Evolutionary conservation across 2,797 vertebrate genomes (phyloP), one percentile per base, ranked within the genome.

Genomic region (Darevskia nairensis): DNA sequence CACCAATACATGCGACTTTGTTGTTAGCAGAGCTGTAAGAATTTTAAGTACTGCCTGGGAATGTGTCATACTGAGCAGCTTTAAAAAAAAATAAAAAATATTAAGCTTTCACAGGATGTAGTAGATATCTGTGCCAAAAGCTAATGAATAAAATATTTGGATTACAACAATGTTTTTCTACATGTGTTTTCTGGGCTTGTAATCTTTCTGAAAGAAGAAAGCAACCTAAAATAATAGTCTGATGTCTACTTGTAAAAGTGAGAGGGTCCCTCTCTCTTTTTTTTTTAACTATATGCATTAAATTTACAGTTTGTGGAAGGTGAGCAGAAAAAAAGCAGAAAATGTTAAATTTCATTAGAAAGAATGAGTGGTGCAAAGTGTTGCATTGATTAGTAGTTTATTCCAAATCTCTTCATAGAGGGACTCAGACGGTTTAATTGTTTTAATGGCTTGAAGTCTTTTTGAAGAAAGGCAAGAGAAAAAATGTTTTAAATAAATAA

Each of bases 121-220:
- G 80, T 61, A 29, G 87, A 89, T 88, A 88, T 87, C 94, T 92
- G 91, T 91, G 87, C 91, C 66, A 91, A 89, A 92, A 86, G 77
- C 85, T 46, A 44, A n/a, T 88, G 44, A 91, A 94, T 94, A 86
- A 92, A 95, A 95, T 86, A 86, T 92, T 79, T 89, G 68, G 94
- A 68, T 59, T 61, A 81, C 87, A 93, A 92, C 86, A 44, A 55
- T 89, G 79, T 89, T 89, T 80, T 89, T 89, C 88, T 93, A 92
- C 95, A 86, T 92, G 94, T 91, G 92, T 95, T 94, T 76, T 92
- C 82, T 29, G 84, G 94, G 92, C 93, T 96, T 96, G 94, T 94
- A 87, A 93, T 96, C 94, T 95, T 96, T 95, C 91, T 90, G 93
- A 93, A 94, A 90, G 95, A 95, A 95, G 94, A 94, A 94, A 95